These are phyloP conservation scores for Hirtodrosophila confusa DNA, from an alignment of 2,888 invertebrate species.

Conservation along the genomic window DNA sequence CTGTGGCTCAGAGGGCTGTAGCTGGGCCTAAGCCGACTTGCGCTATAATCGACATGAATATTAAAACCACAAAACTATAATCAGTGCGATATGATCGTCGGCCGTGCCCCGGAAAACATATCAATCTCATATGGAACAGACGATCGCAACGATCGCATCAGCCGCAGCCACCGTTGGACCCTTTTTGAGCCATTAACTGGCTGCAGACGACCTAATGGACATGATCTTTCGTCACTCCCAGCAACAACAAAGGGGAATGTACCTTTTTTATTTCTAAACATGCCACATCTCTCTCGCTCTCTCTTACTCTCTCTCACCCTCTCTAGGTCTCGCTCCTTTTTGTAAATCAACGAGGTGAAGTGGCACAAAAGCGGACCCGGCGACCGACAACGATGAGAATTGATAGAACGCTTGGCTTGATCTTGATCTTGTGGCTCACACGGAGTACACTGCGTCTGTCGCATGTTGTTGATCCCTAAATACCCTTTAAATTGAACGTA, in stretches of 20 bases:
- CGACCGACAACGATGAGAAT: conserved; percentile 16
- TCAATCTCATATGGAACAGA: conserved; percentile 68
- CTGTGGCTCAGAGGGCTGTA: conserved; percentile 1
- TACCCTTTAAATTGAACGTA: conserved; percentile 76
- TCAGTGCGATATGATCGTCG: conserved; percentile 75
- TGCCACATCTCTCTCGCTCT: conserved; percentile 10
- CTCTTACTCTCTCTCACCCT: background rate
- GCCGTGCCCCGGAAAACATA: conserved; percentile 60
- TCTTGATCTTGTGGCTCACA: conserved; percentile 46
- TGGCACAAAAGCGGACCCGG: conserved; percentile 8
- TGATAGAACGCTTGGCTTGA: conserved; percentile 34
- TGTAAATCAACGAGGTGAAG: conserved; percentile 25
- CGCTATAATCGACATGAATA: conserved; percentile 72
- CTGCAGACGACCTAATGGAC: conserved; percentile 78
- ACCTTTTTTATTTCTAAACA: conserved; percentile 51
- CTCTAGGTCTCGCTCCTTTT: background rate
- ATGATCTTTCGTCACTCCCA: conserved; percentile 79
- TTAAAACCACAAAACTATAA: conserved; percentile 78
- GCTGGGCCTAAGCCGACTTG: conserved; percentile 42
- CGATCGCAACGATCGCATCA: conserved; percentile 28
- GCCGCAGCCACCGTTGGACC: conserved; percentile 57
- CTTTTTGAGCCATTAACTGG: conserved; percentile 70
- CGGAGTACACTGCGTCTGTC: conserved; percentile 25
- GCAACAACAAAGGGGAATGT: conserved; percentile 50
- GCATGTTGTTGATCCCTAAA: conserved; percentile 65